These are phyloP conservation scores for Cactoblastis cactorum DNA, from an alignment of 2,888 invertebrate genomes.

Conservation along the genomic window DNA sequence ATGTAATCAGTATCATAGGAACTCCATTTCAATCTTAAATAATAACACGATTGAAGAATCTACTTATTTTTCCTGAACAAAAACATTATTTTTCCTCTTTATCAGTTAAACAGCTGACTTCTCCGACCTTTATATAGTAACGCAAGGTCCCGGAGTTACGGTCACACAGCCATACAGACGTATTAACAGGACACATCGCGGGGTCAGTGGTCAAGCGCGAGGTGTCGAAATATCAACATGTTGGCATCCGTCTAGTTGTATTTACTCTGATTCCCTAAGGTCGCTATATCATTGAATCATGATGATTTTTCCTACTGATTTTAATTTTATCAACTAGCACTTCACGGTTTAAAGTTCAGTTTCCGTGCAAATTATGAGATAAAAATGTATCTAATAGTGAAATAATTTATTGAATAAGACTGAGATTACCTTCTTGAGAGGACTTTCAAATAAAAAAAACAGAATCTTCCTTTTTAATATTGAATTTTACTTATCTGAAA, in stretches of 20 bases:
- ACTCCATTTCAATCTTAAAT: too few species aligned
- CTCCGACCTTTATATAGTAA: background rate
- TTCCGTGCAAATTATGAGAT: too few species aligned
- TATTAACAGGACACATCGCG: background rate
- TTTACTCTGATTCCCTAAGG: background rate
- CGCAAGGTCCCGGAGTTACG: background rate
- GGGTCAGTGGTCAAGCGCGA: constrained; percentile 6
- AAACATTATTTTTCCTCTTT: background rate
- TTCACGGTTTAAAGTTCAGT: too few species aligned
- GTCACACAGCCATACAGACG: background rate
- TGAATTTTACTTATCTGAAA: too few species aligned
- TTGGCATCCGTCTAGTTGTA: background rate
- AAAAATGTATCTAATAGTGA: too few species aligned
- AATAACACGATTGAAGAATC: too few species aligned
- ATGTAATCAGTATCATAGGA: too few species aligned
- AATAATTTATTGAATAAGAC: too few species aligned
- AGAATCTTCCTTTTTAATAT: too few species aligned
- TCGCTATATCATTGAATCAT: background rate
- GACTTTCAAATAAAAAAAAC: too few species aligned
- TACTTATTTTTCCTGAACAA: too few species aligned
- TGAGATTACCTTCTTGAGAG: too few species aligned
- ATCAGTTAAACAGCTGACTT: background rate
- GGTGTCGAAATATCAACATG: background rate
- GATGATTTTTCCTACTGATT: background rate
- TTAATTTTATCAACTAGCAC: background rate